Conservation (phyloP, 2,888 invertebrate genomes). For the Endotricha flammealis region DNA sequence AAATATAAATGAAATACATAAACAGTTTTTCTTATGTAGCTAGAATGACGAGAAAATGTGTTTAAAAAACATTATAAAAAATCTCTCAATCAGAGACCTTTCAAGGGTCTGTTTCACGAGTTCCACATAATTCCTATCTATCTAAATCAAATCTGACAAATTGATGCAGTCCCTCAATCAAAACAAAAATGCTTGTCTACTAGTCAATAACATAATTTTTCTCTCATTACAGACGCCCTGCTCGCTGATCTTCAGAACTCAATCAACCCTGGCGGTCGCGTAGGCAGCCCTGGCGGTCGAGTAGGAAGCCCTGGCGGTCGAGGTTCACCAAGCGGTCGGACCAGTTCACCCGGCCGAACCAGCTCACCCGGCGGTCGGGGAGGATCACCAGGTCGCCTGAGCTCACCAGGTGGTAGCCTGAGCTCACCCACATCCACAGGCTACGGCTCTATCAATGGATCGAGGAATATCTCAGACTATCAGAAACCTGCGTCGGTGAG, state of each 20-base stretch:
- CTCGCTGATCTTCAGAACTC: conserved; percentile 97
- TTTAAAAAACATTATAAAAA: too few species aligned
- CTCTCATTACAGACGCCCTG: conserved; percentile 89
- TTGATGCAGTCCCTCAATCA: too few species aligned
- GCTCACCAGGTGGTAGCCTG: conserved; percentile 67
- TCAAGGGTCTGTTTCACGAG: too few species aligned
- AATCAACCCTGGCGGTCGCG: conserved; percentile 81
- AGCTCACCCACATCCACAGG: conserved; percentile 79
- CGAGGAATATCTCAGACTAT: conserved; percentile 72
- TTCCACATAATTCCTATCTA: too few species aligned
- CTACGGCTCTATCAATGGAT: conserved; percentile 89
- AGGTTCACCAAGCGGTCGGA: conserved; percentile 76
- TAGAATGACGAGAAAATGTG: too few species aligned
- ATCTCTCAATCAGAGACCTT: too few species aligned
- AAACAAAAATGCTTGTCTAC: conserved; percentile 10
- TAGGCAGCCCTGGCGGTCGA: conserved; percentile 58
- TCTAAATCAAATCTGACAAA: too few species aligned
- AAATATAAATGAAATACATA: too few species aligned
- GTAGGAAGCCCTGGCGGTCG: conserved; percentile 74
- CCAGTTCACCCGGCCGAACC: conserved; percentile 57
- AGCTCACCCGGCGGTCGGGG: conserved; percentile 51
- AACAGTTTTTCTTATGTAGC: too few species aligned
- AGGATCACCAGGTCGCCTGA: conserved; percentile 75
- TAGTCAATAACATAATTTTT: conserved; percentile 5
- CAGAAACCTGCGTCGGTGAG: conserved; percentile 82